Percentiles rank a stretch among this genome's conserved stretches.
phyloP scores from a whole-genome alignment of 2,797 vertebrate genomes.

The Falco peregrinus region DNA sequence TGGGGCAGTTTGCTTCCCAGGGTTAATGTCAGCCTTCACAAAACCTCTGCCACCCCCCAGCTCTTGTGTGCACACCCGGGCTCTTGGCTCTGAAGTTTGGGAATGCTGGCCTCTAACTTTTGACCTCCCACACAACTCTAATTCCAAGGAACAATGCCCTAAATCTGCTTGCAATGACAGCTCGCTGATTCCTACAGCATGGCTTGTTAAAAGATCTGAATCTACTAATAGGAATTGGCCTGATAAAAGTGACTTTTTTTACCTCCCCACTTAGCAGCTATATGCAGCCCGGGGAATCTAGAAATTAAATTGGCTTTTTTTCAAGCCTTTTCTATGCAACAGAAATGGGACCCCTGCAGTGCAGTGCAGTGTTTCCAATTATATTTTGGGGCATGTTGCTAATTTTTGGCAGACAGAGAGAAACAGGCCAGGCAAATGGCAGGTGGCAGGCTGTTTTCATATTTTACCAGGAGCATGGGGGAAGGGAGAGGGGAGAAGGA shows the following conservation, averaged over 20 bases:
- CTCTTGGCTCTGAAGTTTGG: neutral
- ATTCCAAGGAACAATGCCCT: constrained; percentile 19
- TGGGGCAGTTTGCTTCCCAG: rapidly evolving
- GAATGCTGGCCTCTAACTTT: neutral
- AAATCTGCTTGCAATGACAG: constrained; percentile 26
- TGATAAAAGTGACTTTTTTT: constrained; percentile 27
- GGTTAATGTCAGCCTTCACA: neutral
- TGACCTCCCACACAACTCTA: neutral
- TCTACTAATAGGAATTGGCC: constrained; percentile 58
- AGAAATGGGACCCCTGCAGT: constrained; percentile 52
- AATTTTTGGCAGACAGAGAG: constrained; percentile 59
- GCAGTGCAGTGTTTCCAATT: constrained; percentile 63
- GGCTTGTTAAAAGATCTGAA: constrained; percentile 26
- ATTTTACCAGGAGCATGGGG: constrained; percentile 23
- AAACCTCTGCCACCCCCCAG: neutral
- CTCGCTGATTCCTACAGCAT: neutral
- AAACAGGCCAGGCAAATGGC: constrained; percentile 56
- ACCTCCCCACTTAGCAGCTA: constrained; percentile 36
- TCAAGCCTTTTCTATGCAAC: constrained; percentile 46
- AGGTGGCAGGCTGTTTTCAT: constrained; percentile 66
- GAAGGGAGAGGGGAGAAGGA: constrained; percentile 31
- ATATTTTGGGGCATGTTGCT: constrained; percentile 59
- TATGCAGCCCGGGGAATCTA: constrained; percentile 12
- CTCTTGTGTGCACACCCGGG: rapidly evolving
- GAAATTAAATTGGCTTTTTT: constrained; percentile 66